These are phyloP conservation scores for Asarcornis scutulata DNA, from an alignment of 2,113 vertebrate genomes.

Conservation along the genomic window DNA sequence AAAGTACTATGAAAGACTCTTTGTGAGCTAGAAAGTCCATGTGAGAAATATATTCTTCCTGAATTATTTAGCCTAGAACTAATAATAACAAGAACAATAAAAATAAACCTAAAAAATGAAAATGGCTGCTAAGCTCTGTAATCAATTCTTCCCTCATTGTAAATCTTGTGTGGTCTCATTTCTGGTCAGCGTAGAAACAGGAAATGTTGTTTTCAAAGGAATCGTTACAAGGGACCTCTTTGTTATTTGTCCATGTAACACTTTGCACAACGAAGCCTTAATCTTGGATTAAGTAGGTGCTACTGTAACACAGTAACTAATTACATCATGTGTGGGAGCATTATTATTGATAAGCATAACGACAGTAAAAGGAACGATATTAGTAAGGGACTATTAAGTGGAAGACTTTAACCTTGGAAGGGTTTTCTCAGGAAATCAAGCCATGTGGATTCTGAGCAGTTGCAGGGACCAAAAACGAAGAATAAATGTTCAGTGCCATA, in stretches of 20 bases:
- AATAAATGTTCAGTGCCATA: not conserved
- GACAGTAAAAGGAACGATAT: not conserved
- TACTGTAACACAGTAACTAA: conserved; percentile 43
- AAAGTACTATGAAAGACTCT: conserved; percentile 35
- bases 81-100: conserved; percentile 58
- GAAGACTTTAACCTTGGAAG: not conserved
- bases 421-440: not conserved
- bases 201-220: conserved; percentile 69
- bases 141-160: conserved; percentile 70
- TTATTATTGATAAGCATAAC: conserved; percentile 30
- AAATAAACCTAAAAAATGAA: conserved; percentile 47
- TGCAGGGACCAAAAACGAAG: not conserved
- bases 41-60: not conserved
- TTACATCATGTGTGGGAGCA: not conserved
- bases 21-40: conserved; percentile 37
- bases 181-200: conserved; percentile 25
- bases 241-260: conserved; percentile 29
- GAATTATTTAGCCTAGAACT: conserved; percentile 30
- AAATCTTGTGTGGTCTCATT: conserved; percentile 72
- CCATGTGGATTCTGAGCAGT: not conserved
- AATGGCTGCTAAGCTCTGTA: conserved; percentile 66
- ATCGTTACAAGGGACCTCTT: conserved; percentile 51
- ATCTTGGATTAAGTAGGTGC: conserved; percentile 61
- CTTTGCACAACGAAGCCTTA: not conserved
- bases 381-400: not conserved